phyloP scores from a whole-genome alignment of 2,888 invertebrate species.

The Scaeva pyrastri region DNA sequence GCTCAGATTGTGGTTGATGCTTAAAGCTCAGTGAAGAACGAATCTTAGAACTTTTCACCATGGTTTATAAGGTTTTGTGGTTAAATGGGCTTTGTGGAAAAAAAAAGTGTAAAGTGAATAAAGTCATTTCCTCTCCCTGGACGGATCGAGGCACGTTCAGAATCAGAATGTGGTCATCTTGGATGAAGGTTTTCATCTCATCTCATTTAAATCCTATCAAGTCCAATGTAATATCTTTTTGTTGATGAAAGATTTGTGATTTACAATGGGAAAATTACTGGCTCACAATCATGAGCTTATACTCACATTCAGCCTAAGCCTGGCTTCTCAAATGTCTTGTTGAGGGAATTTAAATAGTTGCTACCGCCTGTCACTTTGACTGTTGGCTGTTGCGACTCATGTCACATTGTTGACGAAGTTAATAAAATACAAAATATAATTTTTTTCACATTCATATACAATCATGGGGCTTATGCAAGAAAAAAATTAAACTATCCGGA shows the following conservation, averaged over 20 bases:
- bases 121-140: background rate
- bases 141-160: no score
- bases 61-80: slow-evolving; percentile 10
- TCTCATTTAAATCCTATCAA: slow-evolving; percentile 6
- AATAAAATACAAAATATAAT: background rate
- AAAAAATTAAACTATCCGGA: slow-evolving; percentile 20
- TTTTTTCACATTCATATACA: background rate
- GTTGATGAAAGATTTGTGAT: slow-evolving; percentile 51
- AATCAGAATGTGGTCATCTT: background rate
- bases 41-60: background rate
- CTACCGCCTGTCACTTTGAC: background rate
- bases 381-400: background rate
- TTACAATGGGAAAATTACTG: slow-evolving; percentile 50
- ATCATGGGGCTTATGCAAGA: background rate
- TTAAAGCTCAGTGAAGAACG: slow-evolving; percentile 2
- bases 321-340: background rate
- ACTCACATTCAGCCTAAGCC: background rate
- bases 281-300: slow-evolving; percentile 24
- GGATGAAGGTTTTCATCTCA: slow-evolving; percentile 12
- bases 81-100: background rate
- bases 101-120: background rate
- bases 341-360: background rate
- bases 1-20: slow-evolving; percentile 9
- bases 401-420: slow-evolving; percentile 6
- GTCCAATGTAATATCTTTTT: background rate